Base-by-base conservation (phyloP, 1,140 invertebrate genomes). In the Physella acuta region DNA sequence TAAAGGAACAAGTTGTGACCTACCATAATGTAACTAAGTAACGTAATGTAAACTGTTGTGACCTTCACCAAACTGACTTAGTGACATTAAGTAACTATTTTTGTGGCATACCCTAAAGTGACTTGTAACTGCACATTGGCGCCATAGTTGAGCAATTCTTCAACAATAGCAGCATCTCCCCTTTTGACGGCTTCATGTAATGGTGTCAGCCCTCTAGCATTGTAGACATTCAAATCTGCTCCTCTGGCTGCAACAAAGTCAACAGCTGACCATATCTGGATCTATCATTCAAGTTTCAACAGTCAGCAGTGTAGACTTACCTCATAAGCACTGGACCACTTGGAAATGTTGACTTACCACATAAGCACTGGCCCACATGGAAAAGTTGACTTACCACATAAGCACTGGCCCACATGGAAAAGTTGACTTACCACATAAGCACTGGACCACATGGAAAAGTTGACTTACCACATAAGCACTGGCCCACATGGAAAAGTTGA, bases 111-210 rank as follows among this genome's bases (percentile, higher is more conserved):
- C 79, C 89, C 89, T 80, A 85, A 86, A 44, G 83, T 77, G 62
- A 89, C 87, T 76, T 85, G 85, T 63, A 89, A 79, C 44, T 87
- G 76, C 65, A 87, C 86, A 82, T 89, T 87, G 44, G 89, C 89
- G 70, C 88, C 88, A 78, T 85, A 81, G 64, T 86, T 81, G 52
- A 91, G 73, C 26, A 91, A 73, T 73, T 87, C 85, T 78, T 88
- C 85, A 62, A 89, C 86, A 73, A 90, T 87, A 28, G 84, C 81
- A 59, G 82, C 70, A 80, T 90, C 87, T 5, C 87, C 88, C 73
- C 89, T 82, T 73, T 82, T 84, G 2, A 90, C 87, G 67, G 89
- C 89, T 79, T 90, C 89, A 74, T 90, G 89, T 28, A 91, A 81
- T 37, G 90, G 89, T 4, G 88, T 90, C 51, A 87, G 87, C 30